Conservation (phyloP, 1,140 invertebrate genomes). For the Drosophila ananassae region DNA sequence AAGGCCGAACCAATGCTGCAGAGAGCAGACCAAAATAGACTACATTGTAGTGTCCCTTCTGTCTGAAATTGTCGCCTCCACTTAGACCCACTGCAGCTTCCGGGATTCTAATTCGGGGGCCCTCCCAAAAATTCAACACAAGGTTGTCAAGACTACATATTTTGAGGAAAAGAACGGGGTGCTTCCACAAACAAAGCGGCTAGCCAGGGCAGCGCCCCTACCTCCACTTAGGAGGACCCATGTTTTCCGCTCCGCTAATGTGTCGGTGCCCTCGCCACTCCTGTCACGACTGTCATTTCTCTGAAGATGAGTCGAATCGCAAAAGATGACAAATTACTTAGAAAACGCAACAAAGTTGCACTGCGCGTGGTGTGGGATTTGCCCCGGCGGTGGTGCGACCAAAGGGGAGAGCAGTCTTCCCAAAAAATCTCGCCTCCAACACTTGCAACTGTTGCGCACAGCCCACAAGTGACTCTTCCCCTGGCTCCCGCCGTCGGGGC, state of each 20-base stretch:
- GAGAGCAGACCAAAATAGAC: background rate
- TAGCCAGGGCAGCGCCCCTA: background rate
- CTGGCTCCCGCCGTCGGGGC: slow-evolving; percentile 36
- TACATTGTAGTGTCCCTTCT: no score
- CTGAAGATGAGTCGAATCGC: slow-evolving; percentile 46
- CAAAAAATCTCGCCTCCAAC: slow-evolving; percentile 53
- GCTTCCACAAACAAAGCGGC: slow-evolving; percentile 22
- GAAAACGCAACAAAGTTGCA: slow-evolving; percentile 78
- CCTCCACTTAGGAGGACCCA: background rate
- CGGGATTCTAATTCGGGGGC: slow-evolving; percentile 44
- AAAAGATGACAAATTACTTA: slow-evolving; percentile 77
- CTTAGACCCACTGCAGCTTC: slow-evolving; percentile 50
- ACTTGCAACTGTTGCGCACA: slow-evolving; percentile 44
- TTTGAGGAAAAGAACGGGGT: background rate
- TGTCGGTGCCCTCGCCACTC: slow-evolving; percentile 23
- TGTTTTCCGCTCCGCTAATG: background rate
- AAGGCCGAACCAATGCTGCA: background rate
- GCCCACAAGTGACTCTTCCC: slow-evolving; percentile 25
- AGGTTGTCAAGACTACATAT: slow-evolving; percentile 12
- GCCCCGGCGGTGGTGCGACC: background rate
- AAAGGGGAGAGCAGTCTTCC: slow-evolving; percentile 23
- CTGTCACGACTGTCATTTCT: slow-evolving; percentile 49
- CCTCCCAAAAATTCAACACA: slow-evolving; percentile 3
- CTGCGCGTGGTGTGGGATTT: slow-evolving; percentile 14
- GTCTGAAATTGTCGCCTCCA: slow-evolving; percentile 1